Percentiles rank a stretch among this genome's conserved stretches.
These are phyloP conservation scores for Cremastinae sp. DNA, from an alignment of 2,888 invertebrate genomes.

Conservation along the genomic window DNA sequence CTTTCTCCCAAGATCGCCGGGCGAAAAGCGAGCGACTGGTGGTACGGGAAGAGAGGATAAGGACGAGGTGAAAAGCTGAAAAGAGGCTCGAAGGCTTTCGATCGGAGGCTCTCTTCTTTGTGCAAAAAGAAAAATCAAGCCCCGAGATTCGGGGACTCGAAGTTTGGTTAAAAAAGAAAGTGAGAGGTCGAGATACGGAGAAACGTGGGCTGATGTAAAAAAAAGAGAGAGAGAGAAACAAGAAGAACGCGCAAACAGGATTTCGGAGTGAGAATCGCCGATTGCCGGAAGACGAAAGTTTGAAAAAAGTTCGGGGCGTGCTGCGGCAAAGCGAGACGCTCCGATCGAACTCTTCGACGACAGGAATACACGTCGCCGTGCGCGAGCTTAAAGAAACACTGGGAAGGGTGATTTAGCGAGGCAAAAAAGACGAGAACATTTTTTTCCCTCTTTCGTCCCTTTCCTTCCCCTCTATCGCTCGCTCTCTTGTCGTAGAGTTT, in stretches of 20 bases:
- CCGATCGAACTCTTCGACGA: constrained; percentile 52
- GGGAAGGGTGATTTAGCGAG: constrained; percentile 37
- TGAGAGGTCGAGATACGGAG: background rate
- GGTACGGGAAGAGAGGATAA: background rate
- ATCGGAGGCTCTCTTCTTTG: constrained; percentile 8
- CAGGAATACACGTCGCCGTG: constrained; percentile 3
- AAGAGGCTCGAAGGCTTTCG: constrained; percentile 47
- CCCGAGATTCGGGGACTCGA: constrained; percentile 13
- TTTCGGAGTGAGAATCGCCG: constrained; percentile 48
- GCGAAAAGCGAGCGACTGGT: constrained; percentile 1
- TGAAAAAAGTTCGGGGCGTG: constrained; percentile 48
- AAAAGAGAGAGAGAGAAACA: constrained; percentile 2
- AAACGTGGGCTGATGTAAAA: background rate
- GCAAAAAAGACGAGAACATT: constrained; percentile 23
- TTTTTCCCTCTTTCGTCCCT: constrained; percentile 5
- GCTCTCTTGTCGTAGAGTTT: constrained; percentile 28
- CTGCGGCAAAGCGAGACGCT: constrained; percentile 50
- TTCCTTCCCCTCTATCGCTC: background rate
- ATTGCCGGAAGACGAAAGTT: constrained; percentile 51
- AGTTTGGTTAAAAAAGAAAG: constrained; percentile 14
- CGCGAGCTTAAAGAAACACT: constrained; percentile 12
- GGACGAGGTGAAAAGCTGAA: constrained; percentile 20
- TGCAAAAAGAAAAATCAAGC: background rate
- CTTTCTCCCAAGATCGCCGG: constrained; percentile 69
- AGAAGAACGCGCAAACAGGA: constrained; percentile 45